Base-by-base conservation (phyloP, 2,888 invertebrate genomes). In the Chymomyza fuscimana region DNA sequence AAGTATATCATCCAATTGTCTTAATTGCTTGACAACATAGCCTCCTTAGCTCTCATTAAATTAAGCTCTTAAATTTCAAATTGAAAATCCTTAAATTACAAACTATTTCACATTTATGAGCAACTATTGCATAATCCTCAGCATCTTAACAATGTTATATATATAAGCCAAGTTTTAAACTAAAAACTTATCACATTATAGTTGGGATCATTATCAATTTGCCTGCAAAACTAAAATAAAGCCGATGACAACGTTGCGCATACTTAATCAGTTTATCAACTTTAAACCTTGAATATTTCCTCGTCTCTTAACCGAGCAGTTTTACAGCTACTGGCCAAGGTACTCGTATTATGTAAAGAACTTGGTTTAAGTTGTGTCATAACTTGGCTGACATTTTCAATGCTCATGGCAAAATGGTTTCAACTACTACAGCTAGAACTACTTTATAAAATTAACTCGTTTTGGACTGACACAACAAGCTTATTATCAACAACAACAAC, bases 401-500 rank as follows among this genome's bases (percentile, higher is more conserved):
- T 22, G 58, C 29, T 15, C 22, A 22, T 9, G 58, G 58, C 29
- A 22, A 58, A 15, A 25, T 22, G 6, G 58, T 58, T 32, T 32
- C 32, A 32, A 32, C 32, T 32, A 7, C 32, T 25, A 58, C 60
- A 40, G 15, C 19, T 46, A 46, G 40, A 22, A 32, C 36, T 60
- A 36, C 60, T 60, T 36, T 60, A 60, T 60, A 25, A 60, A 60
- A 36, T 36, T 60, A 60, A 60, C 60, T 60, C 15, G 60, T 36
- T 32, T 60, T 62, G 50, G 62, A 12, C 62, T 10, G 67, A 67
- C 65, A 64, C 63, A 63, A 65, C 63, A 65, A 63, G 22, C 67
- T 73, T 68, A 76, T 67, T 79, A 64, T 76, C 63, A 73, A 69
- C 36, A 75, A 65, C 73, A 79, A 64, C 50, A 46, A 64, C 65